phyloP scores from a whole-genome alignment of 2,113 vertebrate species.

The Echinops telfairi region DNA sequence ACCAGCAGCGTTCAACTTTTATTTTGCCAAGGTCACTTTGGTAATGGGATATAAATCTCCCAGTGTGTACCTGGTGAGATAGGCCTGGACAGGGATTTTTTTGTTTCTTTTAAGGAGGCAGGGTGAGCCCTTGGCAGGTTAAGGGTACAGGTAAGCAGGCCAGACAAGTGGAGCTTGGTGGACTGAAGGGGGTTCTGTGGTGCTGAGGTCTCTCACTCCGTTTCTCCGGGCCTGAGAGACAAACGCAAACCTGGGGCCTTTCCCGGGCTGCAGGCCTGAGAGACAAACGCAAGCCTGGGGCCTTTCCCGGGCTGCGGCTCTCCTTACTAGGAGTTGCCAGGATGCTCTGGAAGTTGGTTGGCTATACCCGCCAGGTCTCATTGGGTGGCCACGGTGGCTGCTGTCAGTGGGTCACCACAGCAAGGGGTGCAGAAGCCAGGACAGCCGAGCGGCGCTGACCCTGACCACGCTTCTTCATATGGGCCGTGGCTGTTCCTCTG shows the following conservation, averaged over 20 bases:
- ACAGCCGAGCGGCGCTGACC: background rate
- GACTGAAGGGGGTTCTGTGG: background rate
- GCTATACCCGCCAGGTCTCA: background rate
- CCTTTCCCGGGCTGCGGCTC: background rate
- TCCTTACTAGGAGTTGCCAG: background rate
- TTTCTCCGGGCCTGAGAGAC: background rate
- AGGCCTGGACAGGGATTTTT: slow-evolving; percentile 38
- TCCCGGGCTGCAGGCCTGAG: background rate
- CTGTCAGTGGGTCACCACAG: background rate
- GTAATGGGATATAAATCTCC: slow-evolving; percentile 74
- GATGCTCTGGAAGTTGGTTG: background rate
- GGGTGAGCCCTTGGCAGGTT: slow-evolving; percentile 35
- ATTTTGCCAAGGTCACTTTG: slow-evolving; percentile 71
- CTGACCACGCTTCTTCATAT: background rate
- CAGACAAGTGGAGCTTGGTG: background rate
- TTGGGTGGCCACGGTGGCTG: background rate
- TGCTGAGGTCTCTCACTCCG: background rate
- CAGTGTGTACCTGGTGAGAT: slow-evolving; percentile 49
- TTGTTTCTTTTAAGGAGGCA: slow-evolving; percentile 3
- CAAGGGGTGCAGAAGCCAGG: background rate
- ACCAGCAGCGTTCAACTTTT: slow-evolving; percentile 55
- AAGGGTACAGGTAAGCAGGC: slow-evolving; percentile 17
- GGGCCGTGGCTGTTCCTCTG: background rate
- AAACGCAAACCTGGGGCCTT: background rate
- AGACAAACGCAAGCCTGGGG: background rate